Base-by-base conservation (phyloP, 2,797 vertebrate species). In the Rhinophrynus dorsalis region DNA sequence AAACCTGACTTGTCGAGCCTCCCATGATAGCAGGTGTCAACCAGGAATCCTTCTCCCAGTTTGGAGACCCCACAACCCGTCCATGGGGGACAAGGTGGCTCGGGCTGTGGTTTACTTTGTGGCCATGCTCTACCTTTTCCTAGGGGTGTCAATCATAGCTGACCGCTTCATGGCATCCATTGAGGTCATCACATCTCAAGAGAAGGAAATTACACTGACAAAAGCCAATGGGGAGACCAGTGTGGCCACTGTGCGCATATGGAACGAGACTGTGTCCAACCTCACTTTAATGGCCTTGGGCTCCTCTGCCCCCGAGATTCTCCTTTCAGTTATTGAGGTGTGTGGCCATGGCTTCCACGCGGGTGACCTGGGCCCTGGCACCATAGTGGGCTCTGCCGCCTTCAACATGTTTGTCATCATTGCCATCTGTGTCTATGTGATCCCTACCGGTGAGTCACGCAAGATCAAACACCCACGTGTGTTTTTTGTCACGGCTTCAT, bases 351-450 rank as follows among this genome's bases (percentile, higher is more conserved):
- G 94, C 71, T 98, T 98, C 78, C 54, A 94, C 26, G 92, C 96
- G 0, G 96, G 96, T 0, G 93, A 96, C 56, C 74, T 98, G 0
- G 96, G 96, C 0, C 96, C 96, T 0, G 85, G 95, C 55, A 98
- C 96, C 76, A 98, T 98, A 26, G 95, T 98, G 27, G 96, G 96
- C 77, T 97, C 95, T 0, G 96, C 96, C 0, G 96, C 96, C 75
- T 98, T 98, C 88, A 98, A 98, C 79, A 97, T 98, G 96, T 94
- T 98, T 3, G 95, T 98, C 73, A 97, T 98, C 68, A 92, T 98
- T 0, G 95, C 93, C 0, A 77, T 97, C 1, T 97, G 96, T 18
- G 88, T 98, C 20, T 92, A 90, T 11, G 94, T 97, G 60, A 90
- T 98, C 68, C 96, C 96, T 0, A 85, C 89, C 0, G 95, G 95